These are phyloP conservation scores for Synanthedon myopaeformis DNA, from an alignment of 2,888 invertebrate species.

Conservation along the genomic window DNA sequence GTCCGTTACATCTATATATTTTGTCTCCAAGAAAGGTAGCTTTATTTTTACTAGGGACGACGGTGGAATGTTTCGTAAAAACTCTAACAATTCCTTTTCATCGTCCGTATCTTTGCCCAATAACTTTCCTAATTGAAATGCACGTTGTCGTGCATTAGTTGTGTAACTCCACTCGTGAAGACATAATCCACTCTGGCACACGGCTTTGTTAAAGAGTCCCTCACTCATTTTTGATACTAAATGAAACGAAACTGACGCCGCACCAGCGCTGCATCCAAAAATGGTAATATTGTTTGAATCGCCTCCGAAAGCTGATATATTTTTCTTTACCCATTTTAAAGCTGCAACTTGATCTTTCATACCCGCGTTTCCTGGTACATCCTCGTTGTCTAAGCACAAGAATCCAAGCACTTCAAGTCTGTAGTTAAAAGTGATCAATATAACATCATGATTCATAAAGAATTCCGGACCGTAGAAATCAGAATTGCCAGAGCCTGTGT, in stretches of 20 bases:
- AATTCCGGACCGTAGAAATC: slow-evolving; percentile 63
- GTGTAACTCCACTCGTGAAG: slow-evolving; percentile 56
- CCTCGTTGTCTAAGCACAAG: slow-evolving; percentile 52
- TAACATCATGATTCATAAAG: slow-evolving; percentile 47
- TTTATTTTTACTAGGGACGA: slow-evolving; percentile 39
- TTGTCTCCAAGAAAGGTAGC: slow-evolving; percentile 32
- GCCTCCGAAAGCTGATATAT: slow-evolving; percentile 53
- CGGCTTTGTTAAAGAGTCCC: slow-evolving; percentile 56
- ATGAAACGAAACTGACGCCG: slow-evolving; percentile 46
- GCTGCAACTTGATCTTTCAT: slow-evolving; percentile 63
- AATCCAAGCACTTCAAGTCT: slow-evolving; percentile 62
- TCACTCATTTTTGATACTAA: slow-evolving; percentile 51
- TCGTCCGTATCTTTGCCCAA: slow-evolving; percentile 52
- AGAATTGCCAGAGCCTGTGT: slow-evolving; percentile 60
- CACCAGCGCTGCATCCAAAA: slow-evolving; percentile 62
- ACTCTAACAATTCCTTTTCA: slow-evolving; percentile 37
- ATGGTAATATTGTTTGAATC: slow-evolving; percentile 51
- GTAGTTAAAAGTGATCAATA: slow-evolving; percentile 62
- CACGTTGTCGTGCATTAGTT: slow-evolving; percentile 39
- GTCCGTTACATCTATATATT: slow-evolving; percentile 38
- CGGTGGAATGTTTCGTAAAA: slow-evolving; percentile 35
- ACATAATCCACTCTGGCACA: slow-evolving; percentile 63
- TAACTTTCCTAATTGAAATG: slow-evolving; percentile 51
- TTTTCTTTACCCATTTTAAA: slow-evolving; percentile 56
- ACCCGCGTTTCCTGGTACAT: slow-evolving; percentile 61